A percentile compares a stretch with the other conserved stretches of the same genome.
Conservation (phyloP, 1,140 invertebrate species). For the Caenorhabditis remanei region DNA sequence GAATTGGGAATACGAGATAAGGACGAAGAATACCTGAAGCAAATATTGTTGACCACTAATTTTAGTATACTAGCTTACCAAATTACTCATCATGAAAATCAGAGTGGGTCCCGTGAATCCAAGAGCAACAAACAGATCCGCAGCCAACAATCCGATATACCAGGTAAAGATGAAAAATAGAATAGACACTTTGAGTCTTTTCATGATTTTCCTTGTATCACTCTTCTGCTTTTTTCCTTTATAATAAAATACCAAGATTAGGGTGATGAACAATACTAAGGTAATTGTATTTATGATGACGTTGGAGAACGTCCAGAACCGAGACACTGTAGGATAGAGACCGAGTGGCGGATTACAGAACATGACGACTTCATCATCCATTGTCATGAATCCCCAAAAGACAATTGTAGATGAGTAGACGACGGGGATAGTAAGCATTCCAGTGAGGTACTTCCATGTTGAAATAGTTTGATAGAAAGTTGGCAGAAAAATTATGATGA, state of each 20-base stretch:
- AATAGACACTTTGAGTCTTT: slow-evolving; percentile 2
- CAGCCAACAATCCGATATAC: slow-evolving; percentile 37
- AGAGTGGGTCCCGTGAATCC: slow-evolving; percentile 1
- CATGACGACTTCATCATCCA: slow-evolving; percentile 33
- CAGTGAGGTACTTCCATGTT: slow-evolving; percentile 14
- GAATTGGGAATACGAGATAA: slow-evolving; percentile 46
- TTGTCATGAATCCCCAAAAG: slow-evolving; percentile 6
- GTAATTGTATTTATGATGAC: slow-evolving; percentile 43
- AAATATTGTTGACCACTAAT: background rate
- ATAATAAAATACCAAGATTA: slow-evolving; percentile 25
- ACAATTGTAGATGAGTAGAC: slow-evolving; percentile 18
- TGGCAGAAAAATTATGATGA: slow-evolving; percentile 4
- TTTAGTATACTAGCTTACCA: background rate
- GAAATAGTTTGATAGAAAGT: slow-evolving; percentile 13
- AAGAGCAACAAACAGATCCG: slow-evolving; percentile 4
- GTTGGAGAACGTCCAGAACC: slow-evolving; percentile 36
- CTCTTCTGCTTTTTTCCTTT: slow-evolving; percentile 46
- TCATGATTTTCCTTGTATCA: slow-evolving; percentile 44
- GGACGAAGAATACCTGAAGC: slow-evolving; percentile 45
- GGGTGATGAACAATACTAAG: background rate
- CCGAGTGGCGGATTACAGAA: slow-evolving; percentile 53
- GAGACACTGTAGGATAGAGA: slow-evolving; percentile 24
- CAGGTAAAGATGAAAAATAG: slow-evolving; percentile 30
- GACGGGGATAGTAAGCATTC: background rate
- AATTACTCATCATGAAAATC: slow-evolving; percentile 36